Percentiles rank a stretch among this genome's conserved stretches.
phyloP scores from a whole-genome alignment of 1,140 invertebrate genomes.

The Mesaphorura yosii region DNA sequence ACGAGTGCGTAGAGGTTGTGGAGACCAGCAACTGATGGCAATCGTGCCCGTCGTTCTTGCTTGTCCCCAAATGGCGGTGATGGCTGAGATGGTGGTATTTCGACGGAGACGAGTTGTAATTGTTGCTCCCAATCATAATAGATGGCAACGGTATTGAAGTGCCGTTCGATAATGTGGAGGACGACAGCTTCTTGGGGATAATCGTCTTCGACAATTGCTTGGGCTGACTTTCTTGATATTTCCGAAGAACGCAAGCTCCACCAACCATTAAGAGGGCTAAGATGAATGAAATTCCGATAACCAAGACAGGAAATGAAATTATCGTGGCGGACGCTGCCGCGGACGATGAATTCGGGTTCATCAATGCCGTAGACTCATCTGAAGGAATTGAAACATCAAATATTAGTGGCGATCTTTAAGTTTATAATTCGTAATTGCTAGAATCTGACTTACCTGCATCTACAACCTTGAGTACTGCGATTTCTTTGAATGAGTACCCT shows the following conservation, averaged over 20 bases:
- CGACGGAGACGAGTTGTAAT: slow-evolving; percentile 2
- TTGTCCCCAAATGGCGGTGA: neutral
- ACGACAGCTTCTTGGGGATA: slow-evolving; percentile 11
- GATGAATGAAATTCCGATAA: slow-evolving; percentile 20
- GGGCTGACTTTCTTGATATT: slow-evolving; percentile 15
- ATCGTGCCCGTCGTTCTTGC: slow-evolving; percentile 6
- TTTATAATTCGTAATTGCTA: neutral
- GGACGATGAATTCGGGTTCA: neutral
- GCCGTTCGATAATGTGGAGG: neutral
- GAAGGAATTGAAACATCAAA: neutral
- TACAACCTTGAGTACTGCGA: slow-evolving; percentile 31
- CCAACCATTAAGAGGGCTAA: slow-evolving; percentile 21
- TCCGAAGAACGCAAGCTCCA: slow-evolving; percentile 18
- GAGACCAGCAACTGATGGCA: slow-evolving; percentile 21
- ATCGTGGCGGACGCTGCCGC: neutral
- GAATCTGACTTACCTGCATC: slow-evolving; percentile 18
- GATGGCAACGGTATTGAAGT: neutral
- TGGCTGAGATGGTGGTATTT: slow-evolving; percentile 6
- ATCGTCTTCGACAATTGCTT: slow-evolving; percentile 14
- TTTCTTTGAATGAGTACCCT: slow-evolving; percentile 33
- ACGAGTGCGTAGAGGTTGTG: slow-evolving; percentile 20
- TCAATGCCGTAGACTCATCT: neutral
- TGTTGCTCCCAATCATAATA: no score
- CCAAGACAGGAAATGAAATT: slow-evolving; percentile 25
- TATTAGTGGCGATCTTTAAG: neutral